Evolutionary conservation across 2,113 vertebrate genomes (phyloP), one percentile per base, ranked within the genome.

Genomic region (Halichoeres trimaculatus): DNA sequence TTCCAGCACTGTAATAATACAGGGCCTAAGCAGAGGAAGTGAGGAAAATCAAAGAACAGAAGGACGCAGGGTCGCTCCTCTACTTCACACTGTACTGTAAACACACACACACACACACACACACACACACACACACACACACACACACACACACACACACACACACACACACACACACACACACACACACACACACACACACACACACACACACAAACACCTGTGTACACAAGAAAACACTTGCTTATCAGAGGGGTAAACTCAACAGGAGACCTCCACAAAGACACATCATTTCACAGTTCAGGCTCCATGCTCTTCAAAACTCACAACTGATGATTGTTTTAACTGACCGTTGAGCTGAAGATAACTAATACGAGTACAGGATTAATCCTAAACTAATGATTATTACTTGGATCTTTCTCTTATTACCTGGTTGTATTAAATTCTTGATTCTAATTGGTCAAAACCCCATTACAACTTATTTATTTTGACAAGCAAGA

Each of bases 61-160:
- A 54, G 76, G 64, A 70, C 72, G 75, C 24, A 51, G 70, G 61
- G 75, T 70, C 38, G 70, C 71, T 71, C 66, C 72, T 76, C 47
- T 74, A 74, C 81, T 84, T 90, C 85, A 84, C 89, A 91, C 88
- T 79, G 70, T 78, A 91, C 85, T 88, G 67, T 87, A 86, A 86
- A 85, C 69, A 91, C 79, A 84, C 81, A 65, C 58, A 63, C 30
- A 20, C 59, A 70, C 53, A 64, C 60, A 63, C 72, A 75, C 66
- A 58, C 59, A 76, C 54, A 77, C 70, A 80, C 85, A 74, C 71
- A 70, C 54, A 43, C 65, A 85, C 69, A 91, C 79, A 84, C 81
- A 65, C 58, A 63, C 30, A 20, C 59, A 70, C 53, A 64, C 60
- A 63, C 72, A 75, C 66, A 58, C 59, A 76, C 54, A 77, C 70